Evolutionary conservation across 2,888 invertebrate genomes (phyloP).

Genomic region (Caenorhabditis japonica): DNA sequence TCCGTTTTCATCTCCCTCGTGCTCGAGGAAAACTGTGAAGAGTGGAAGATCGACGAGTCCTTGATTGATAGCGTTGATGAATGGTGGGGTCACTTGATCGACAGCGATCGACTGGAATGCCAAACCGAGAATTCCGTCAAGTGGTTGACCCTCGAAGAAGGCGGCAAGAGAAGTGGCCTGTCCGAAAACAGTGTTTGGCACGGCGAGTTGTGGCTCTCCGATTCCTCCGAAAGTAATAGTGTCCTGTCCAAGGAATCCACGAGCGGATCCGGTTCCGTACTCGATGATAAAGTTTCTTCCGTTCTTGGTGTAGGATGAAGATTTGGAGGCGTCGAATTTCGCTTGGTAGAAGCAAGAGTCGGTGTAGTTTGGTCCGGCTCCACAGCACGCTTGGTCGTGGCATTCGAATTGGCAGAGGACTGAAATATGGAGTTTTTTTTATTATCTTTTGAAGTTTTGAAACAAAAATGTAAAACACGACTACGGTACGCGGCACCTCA

Average conservation of each 20-base stretch:
- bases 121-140: conserved; percentile 65
- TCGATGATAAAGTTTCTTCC: conserved; percentile 64
- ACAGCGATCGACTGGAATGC: conserved; percentile 66
- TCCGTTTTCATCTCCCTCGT: conserved; percentile 61
- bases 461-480: no score
- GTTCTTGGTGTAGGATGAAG: conserved; percentile 59
- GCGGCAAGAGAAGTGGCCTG: conserved; percentile 79
- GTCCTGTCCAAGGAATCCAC: conserved; percentile 61
- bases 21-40: conserved; percentile 69
- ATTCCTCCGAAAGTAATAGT: conserved; percentile 62
- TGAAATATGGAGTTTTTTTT: conserved; percentile 13
- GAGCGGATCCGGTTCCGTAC: conserved; percentile 63
- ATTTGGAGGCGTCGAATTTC: conserved; percentile 60
- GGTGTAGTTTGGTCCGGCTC: conserved; percentile 56
- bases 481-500: no score
- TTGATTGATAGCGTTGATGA: conserved; percentile 64
- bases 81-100: conserved; percentile 63
- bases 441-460: no score
- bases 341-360: conserved; percentile 63
- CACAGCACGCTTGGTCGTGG: conserved; percentile 62
- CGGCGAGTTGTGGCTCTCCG: conserved; percentile 67
- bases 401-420: conserved; percentile 56
- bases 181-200: conserved; percentile 79
- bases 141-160: conserved; percentile 78
- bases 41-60: conserved; percentile 65